Percentiles rank a stretch among this genome's conserved stretches.
These are phyloP conservation scores for Cantharis rufa DNA, from an alignment of 2,888 invertebrate species.

Conservation along the genomic window DNA sequence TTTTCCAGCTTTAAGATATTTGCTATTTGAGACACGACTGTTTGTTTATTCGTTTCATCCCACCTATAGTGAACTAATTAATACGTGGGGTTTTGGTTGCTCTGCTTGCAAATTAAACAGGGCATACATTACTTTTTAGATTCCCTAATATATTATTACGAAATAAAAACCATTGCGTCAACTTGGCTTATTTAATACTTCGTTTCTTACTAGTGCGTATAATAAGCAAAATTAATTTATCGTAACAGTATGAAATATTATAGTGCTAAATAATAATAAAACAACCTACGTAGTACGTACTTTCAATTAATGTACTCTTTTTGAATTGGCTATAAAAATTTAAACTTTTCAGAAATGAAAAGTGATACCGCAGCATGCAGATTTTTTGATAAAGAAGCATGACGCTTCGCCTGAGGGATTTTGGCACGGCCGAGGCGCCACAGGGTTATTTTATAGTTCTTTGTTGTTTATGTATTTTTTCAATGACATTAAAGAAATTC, in stretches of 20 bases:
- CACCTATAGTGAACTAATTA: no score
- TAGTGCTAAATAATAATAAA: not conserved
- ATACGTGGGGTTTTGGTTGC: not conserved
- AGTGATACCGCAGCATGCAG: no score
- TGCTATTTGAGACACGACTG: no score
- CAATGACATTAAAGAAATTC: not conserved
- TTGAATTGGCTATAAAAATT: not conserved
- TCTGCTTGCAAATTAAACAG: not conserved
- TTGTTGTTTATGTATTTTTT: not conserved
- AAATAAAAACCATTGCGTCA: not conserved
- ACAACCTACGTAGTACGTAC: not conserved
- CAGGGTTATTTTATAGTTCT: not conserved
- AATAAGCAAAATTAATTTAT: not conserved
- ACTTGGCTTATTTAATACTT: not conserved
- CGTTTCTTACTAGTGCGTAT: not conserved
- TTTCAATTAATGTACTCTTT: not conserved
- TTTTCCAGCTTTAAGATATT: no score
- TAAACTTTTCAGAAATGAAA: not conserved
- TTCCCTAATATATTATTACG: not conserved
- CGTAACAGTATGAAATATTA: not conserved
- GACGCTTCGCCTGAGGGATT: not conserved
- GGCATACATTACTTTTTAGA: not conserved
- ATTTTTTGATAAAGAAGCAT: no score
- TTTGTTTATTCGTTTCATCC: no score
- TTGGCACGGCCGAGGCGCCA: not conserved